Percentiles rank a stretch among this genome's conserved stretches.
Conservation (phyloP, 2,888 invertebrate species). For the Dolichomitus sp. region DNA sequence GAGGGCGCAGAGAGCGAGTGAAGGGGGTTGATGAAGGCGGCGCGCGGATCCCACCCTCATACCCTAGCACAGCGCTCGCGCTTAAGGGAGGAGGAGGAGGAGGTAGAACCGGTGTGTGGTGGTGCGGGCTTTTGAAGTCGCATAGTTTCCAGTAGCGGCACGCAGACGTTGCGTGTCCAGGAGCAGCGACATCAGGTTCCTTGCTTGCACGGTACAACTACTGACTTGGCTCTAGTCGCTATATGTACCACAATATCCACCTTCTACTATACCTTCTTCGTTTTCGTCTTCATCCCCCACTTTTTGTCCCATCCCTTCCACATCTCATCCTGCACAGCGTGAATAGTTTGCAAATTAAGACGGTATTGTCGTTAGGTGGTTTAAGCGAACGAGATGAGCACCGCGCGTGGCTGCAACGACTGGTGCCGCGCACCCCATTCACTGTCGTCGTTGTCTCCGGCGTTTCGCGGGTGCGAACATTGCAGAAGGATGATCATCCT, state of each 20-base stretch:
- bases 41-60: conserved; percentile 23
- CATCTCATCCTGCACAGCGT: conserved; percentile 35
- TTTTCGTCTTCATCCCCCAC: conserved; percentile 37
- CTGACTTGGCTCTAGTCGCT: conserved; percentile 45
- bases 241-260: conserved; percentile 19
- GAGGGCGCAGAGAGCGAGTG: conserved; percentile 44
- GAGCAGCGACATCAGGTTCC: conserved; percentile 65
- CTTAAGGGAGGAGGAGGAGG: conserved; percentile 39
- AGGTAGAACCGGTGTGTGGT: conserved; percentile 18
- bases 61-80: conserved; percentile 13
- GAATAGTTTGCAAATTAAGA: conserved; percentile 77
- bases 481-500: conserved; percentile 25
- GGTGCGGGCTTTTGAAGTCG: conserved; percentile 80
- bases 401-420: neutral
- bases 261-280: conserved; percentile 10
- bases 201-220: conserved; percentile 48
- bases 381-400: conserved; percentile 43
- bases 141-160: conserved; percentile 80
- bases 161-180: conserved; percentile 83
- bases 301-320: neutral
- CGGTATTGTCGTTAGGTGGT: conserved; percentile 40
- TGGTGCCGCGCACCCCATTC: neutral
- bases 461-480: conserved; percentile 17
- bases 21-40: conserved; percentile 54
- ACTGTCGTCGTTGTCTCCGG: conserved; percentile 3